Base-by-base conservation (phyloP, 2,888 invertebrate species). In the Laspeyria flexula region DNA sequence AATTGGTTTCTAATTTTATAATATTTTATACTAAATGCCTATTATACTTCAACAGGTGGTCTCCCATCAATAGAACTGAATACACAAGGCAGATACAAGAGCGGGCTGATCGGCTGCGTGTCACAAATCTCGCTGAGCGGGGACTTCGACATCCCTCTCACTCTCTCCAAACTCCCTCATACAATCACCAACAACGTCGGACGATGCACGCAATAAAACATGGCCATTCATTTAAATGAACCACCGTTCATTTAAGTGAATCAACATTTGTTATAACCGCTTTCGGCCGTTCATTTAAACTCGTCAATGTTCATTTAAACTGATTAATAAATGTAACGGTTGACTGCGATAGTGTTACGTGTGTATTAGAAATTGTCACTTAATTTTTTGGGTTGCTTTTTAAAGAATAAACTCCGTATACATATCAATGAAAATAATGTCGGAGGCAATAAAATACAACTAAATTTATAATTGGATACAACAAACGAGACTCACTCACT, bases 61-160 rank as follows among this genome's bases (percentile, higher is more conserved):
- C 94, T 96, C 80, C 96, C 96, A 43, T 95, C 96, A 70, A 95
- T 96, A 76, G 94, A 95, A 63, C 93, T 94, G 75, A 95, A 94
- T 75, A 95, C 96, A 2, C 93, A 94, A 65, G 94, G 95, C 44
- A 95, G 95, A 82, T 97, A 96, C 85, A 92, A 93, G 43, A 94
- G 93, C 55, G 97, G 97, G 23, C 94, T 97, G 55, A 92, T 95
- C 31, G 97, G 97, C 27, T 97, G 97, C 87, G 95, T 97, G 71
- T 96, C 96, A 34, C 96, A 97, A 85, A 94, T 97, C 69, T 95
- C 96, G 0, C 90, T 97, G 41, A 96, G 96, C 64, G 95, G 96
- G 10, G 96, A 97, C 83, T 95, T 95, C 77, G 95, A 95, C 69
- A 94, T 97, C 38, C 95, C 95, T 10, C 93, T 96, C 33, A 94